Conservation (phyloP, 2,797 vertebrate genomes). For the Acipenser ruthenus region DNA sequence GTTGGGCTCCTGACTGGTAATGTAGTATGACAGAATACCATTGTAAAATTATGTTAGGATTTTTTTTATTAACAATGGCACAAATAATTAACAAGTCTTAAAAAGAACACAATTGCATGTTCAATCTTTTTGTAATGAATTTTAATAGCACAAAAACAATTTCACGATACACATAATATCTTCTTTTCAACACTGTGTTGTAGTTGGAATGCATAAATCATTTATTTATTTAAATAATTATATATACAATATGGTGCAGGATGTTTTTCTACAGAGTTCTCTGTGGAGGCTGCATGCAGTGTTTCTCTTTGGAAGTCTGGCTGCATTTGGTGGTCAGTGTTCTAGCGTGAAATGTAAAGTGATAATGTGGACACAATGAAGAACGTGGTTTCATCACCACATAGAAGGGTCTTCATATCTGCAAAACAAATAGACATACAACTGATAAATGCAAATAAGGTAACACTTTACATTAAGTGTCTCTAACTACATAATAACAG, state of each 20-base stretch:
- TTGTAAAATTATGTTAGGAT: too few species aligned
- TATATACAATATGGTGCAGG: slow-evolving; percentile 63
- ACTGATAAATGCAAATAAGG: too few species aligned
- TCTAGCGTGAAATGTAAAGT: slow-evolving; percentile 37
- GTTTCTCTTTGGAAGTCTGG: slow-evolving; percentile 29
- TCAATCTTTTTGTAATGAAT: slow-evolving; percentile 26
- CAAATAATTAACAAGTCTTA: too few species aligned
- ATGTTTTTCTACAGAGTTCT: slow-evolving; percentile 39
- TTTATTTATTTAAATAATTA: slow-evolving; percentile 60
- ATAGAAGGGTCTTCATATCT: slow-evolving; percentile 84
- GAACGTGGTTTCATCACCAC: slow-evolving; percentile 70
- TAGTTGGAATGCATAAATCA: slow-evolving; percentile 62
- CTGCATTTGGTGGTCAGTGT: slow-evolving; percentile 33
- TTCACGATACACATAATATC: slow-evolving; percentile 52
- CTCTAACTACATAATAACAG: too few species aligned
- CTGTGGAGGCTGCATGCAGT: slow-evolving; percentile 53
- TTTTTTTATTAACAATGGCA: too few species aligned
- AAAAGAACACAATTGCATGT: too few species aligned
- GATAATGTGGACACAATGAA: slow-evolving; percentile 40
- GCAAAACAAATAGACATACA: slow-evolving; percentile 24
- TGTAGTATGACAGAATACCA: too few species aligned
- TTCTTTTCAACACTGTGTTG: slow-evolving; percentile 36
- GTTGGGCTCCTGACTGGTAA: too few species aligned
- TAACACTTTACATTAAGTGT: too few species aligned
- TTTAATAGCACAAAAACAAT: slow-evolving; percentile 56